A percentile compares a stretch with the other conserved stretches of the same genome.
Conservation (phyloP, 2,888 invertebrate genomes). For the Trachelus troglodyta region DNA sequence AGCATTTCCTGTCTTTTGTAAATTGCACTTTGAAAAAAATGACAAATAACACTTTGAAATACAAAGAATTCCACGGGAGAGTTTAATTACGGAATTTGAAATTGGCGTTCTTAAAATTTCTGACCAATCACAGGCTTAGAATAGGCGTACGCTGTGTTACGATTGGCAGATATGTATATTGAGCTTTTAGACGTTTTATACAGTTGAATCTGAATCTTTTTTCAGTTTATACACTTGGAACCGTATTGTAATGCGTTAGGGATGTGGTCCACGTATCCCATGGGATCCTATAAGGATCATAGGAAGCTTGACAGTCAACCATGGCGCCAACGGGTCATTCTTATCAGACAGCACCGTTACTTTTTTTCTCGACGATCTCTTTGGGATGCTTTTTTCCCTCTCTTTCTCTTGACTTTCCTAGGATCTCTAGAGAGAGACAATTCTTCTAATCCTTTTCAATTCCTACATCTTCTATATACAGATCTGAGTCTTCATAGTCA, state of each 20-base stretch:
- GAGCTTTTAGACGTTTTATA: not conserved
- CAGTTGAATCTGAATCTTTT: not conserved
- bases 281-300: slow-evolving; percentile 3
- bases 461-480: not conserved
- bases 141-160: too few species aligned
- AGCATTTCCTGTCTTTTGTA: not conserved
- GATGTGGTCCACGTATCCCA: not conserved
- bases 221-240: not conserved
- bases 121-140: too few species aligned
- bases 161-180: too few species aligned
- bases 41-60: not conserved
- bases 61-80: not conserved
- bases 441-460: not conserved
- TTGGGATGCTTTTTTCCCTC: slow-evolving; percentile 5
- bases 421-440: not conserved
- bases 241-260: not conserved
- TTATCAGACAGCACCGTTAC: slow-evolving; percentile 42
- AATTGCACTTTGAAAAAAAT: not conserved
- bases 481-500: slow-evolving; percentile 6
- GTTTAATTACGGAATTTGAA: not conserved
- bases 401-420: slow-evolving; percentile 10
- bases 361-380: slow-evolving; percentile 5
- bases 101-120: too few species aligned
- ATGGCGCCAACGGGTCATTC: slow-evolving; percentile 40
- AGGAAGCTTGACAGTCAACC: not conserved